Percentiles rank a stretch among this genome's conserved stretches.
phyloP scores from a whole-genome alignment of 2,797 vertebrate genomes.

The Presbytis comata region DNA sequence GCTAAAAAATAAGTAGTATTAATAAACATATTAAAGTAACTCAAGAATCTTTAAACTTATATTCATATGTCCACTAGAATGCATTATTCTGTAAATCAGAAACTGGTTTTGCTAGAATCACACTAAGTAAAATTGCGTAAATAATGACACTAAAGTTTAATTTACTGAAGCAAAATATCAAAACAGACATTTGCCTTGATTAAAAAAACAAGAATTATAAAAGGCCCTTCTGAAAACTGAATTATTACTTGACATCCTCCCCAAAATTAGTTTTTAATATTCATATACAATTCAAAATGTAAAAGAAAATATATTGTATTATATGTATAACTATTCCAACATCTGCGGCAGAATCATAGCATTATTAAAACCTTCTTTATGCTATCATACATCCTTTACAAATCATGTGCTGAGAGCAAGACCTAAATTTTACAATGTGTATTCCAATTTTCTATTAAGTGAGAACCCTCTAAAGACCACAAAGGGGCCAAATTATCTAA shows the following conservation, averaged over 20 bases:
- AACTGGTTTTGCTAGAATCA: background rate
- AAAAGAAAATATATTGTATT: background rate
- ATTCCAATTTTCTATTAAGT: constrained; percentile 76
- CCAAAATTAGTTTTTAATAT: background rate
- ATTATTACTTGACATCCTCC: background rate
- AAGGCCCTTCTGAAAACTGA: background rate
- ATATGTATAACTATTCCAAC: background rate
- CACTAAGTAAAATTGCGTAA: background rate
- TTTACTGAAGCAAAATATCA: background rate
- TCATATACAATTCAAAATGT: background rate
- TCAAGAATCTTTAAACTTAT: background rate
- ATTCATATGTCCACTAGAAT: background rate
- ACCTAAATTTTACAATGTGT: constrained; percentile 80
- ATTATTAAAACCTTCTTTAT: constrained; percentile 29
- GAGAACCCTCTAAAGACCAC: constrained; percentile 80
- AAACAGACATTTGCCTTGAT: background rate
- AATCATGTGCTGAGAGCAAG: constrained; percentile 76
- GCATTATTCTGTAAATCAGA: background rate
- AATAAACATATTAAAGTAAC: background rate
- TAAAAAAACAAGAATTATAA: background rate
- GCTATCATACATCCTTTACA: constrained; percentile 61
- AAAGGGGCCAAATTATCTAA: constrained; percentile 78
- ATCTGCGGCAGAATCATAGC: background rate
- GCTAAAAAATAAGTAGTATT: background rate
- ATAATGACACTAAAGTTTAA: background rate